These are phyloP conservation scores for Eulemur rubriventer DNA, from an alignment of 2,797 vertebrate species.

Conservation along the genomic window DNA sequence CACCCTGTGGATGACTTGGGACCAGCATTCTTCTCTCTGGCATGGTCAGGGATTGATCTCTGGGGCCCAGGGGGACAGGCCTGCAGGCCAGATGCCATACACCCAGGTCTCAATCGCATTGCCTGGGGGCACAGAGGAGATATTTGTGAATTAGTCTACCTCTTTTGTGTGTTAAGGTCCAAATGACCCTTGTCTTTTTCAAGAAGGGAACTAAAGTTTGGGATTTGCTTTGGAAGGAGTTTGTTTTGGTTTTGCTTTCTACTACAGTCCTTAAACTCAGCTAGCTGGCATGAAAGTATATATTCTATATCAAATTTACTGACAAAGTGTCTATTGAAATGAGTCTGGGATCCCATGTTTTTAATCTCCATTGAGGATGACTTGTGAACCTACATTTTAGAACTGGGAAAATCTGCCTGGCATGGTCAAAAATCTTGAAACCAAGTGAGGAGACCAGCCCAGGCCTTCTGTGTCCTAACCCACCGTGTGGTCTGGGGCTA, in stretches of 20 bases:
- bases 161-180: neutral
- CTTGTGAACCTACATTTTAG: neutral
- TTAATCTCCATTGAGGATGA: neutral
- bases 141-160: too few species aligned
- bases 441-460: neutral
- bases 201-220: neutral
- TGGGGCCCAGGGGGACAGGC: too few species aligned
- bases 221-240: neutral
- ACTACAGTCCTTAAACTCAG: neutral
- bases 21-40: too few species aligned
- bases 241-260: conserved; percentile 11
- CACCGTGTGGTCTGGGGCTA: neutral
- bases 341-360: neutral
- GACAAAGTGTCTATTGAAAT: neutral
- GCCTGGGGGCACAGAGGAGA: too few species aligned
- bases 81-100: too few species aligned
- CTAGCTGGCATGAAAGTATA: neutral
- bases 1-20: too few species aligned
- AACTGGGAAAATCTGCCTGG: neutral
- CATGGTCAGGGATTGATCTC: too few species aligned
- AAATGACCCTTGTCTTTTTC: neutral
- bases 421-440: neutral
- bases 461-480: neutral
- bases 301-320: neutral
- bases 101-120: too few species aligned